Conservation (phyloP, 1,140 invertebrate species). For the Meloidogyne hapla region DNA sequence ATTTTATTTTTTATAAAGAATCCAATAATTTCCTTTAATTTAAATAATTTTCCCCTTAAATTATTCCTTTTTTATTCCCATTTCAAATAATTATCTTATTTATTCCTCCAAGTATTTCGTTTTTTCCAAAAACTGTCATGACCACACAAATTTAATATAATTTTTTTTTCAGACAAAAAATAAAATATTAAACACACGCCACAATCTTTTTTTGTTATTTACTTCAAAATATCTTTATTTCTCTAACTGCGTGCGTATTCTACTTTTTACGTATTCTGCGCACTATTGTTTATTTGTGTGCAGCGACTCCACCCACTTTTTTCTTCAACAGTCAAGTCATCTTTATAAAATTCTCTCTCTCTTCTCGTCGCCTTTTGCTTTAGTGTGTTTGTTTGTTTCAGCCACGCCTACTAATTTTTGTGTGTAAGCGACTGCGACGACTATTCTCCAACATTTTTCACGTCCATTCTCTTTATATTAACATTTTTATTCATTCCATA, state of each 20-base stretch:
- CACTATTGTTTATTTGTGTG: neutral
- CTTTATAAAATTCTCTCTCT: no score
- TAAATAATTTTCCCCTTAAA: no score
- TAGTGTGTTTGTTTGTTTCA: neutral
- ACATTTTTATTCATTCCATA: neutral
- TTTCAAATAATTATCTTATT: no score
- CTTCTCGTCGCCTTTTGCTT: neutral
- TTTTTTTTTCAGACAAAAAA: constrained; percentile 3
- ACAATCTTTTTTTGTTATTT: neutral
- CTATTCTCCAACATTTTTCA: constrained; percentile 1
- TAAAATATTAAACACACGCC: neutral
- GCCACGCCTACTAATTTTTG: neutral
- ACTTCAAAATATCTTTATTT: neutral
- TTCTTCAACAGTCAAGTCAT: neutral
- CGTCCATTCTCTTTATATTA: neutral
- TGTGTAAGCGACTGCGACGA: neutral
- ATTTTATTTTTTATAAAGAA: no score
- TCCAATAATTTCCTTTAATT: no score
- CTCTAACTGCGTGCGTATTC: neutral
- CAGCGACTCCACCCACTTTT: neutral
- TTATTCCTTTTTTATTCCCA: no score
- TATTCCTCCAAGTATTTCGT: no score
- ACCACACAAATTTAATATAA: constrained; percentile 3
- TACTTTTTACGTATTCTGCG: neutral
- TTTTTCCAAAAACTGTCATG: neutral